Evolutionary conservation across 64 coral and sea anemone genomes (phyloP).

Genomic region (Pocillopora verrucosa): DNA sequence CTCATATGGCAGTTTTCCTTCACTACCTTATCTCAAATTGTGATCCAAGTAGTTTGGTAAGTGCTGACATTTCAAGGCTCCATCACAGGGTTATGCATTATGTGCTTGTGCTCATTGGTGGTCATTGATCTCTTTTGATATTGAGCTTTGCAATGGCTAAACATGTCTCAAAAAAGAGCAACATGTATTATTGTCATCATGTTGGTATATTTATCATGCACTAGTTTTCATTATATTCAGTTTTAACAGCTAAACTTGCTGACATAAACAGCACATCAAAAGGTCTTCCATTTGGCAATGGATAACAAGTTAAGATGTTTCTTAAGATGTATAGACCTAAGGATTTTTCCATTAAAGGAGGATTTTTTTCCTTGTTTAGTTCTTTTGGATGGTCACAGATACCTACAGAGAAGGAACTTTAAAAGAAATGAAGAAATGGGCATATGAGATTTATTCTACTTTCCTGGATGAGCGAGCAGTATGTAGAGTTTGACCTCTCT

Average conservation of each 20-base stretch:
- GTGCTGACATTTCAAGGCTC: constrained; percentile 16
- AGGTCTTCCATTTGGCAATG: no score
- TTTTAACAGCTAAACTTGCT: no score
- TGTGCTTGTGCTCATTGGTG: no score
- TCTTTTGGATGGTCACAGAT: constrained; percentile 99
- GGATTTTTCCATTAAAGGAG: not conserved
- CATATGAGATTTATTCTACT: constrained; percentile 99
- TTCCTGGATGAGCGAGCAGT: constrained; percentile 96
- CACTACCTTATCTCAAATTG: constrained; percentile 98
- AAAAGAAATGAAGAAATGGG: constrained; percentile 99
- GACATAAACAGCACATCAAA: no score
- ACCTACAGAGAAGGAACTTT: constrained; percentile 88
- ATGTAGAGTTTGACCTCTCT: constrained; percentile 31
- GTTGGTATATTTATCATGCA: no score
- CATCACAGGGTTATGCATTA: not conserved
- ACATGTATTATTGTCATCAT: no score
- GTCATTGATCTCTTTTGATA: no score
- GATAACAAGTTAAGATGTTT: not conserved
- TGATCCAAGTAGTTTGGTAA: constrained; percentile 99
- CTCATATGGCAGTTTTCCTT: constrained; percentile 97
- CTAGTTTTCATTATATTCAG: no score
- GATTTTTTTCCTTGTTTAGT: constrained; percentile 62
- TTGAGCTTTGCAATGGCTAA: no score
- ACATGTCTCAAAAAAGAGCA: no score
- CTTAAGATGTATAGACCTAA: not conserved